These are phyloP conservation scores for Lepus oiostolus DNA, from an alignment of 2,797 vertebrate genomes.

Conservation along the genomic window DNA sequence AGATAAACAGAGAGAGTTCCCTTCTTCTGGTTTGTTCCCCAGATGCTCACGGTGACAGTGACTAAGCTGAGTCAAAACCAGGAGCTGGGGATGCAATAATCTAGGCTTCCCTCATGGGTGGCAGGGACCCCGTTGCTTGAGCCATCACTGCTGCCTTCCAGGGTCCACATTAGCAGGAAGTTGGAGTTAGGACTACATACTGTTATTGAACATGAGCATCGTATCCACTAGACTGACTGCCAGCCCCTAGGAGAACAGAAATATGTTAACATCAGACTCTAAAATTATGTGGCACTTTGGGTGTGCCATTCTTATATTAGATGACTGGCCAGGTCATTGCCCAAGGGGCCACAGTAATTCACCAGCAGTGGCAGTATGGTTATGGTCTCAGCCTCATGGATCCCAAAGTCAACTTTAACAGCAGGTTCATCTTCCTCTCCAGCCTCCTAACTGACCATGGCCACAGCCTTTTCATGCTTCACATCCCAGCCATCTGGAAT, in stretches of 20 bases:
- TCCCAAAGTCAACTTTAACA: background rate
- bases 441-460: background rate
- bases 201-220: too few species aligned
- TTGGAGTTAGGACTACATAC: too few species aligned
- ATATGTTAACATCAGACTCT: background rate
- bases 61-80: too few species aligned
- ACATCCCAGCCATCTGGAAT: background rate
- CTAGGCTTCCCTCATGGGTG: too few species aligned
- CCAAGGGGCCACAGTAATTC: background rate
- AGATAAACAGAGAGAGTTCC: too few species aligned
- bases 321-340: background rate
- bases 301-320: background rate
- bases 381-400: background rate
- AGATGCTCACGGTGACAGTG: too few species aligned
- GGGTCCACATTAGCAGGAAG: too few species aligned
- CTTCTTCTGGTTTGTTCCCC: too few species aligned
- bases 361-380: background rate
- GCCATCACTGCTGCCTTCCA: too few species aligned
- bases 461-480: background rate
- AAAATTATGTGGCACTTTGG: background rate
- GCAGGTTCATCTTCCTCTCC: background rate
- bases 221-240: too few species aligned
- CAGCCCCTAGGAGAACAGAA: background rate
- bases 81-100: too few species aligned
- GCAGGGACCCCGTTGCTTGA: too few species aligned